These are phyloP conservation scores for Mycteria americana DNA, from an alignment of 2,797 vertebrate species.

Conservation along the genomic window DNA sequence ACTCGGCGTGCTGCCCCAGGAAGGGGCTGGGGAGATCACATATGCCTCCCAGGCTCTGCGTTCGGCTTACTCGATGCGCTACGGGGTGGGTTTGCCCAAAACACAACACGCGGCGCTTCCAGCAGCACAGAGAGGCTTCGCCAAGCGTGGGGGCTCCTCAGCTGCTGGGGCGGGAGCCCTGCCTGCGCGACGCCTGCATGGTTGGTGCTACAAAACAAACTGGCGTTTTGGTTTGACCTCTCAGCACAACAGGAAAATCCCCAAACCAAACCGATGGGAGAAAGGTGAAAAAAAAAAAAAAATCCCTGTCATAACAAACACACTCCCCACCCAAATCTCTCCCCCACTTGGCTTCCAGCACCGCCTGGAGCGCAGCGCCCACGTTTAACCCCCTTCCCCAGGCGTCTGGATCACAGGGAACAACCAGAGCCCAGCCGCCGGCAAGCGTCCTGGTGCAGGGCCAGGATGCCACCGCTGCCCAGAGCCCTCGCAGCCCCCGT, in stretches of 20 bases:
- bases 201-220: background rate
- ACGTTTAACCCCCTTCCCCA: background rate
- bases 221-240: background rate
- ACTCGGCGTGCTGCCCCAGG: background rate
- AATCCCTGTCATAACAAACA: accelerated
- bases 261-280: background rate
- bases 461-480: background rate
- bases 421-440: background rate
- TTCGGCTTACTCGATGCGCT: accelerated
- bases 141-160: background rate
- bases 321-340: background rate
- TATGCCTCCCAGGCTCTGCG: background rate
- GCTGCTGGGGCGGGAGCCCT: background rate
- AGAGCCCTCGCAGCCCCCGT: accelerated
- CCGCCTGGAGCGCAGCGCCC: accelerated
- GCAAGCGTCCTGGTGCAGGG: background rate
- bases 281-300: background rate
- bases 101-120: accelerated
- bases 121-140: background rate
- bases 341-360: background rate
- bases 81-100: background rate
- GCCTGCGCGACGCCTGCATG: accelerated
- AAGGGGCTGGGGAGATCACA: background rate
- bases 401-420: background rate
- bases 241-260: background rate